Percentiles rank a stretch among this genome's conserved stretches.
These are phyloP conservation scores for Pterocles burchelli DNA, from an alignment of 2,113 vertebrate genomes.

Conservation along the genomic window DNA sequence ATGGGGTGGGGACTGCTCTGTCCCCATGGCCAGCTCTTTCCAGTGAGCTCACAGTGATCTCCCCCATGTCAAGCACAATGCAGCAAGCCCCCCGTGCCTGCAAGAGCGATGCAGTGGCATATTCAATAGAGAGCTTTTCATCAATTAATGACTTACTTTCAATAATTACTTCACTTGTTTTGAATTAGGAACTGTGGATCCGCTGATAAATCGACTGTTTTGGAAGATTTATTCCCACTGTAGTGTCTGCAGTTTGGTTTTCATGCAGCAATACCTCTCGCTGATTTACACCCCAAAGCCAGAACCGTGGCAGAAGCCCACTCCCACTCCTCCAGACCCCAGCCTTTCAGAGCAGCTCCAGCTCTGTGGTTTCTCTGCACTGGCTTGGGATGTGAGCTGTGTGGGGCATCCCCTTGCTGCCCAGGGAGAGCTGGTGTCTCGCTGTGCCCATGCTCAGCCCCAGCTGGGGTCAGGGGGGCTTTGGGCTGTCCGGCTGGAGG, in stretches of 20 bases:
- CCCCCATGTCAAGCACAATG: background rate
- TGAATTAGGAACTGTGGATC: background rate
- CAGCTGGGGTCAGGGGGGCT: background rate
- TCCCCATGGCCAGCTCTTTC: fast-evolving
- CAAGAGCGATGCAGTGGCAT: background rate
- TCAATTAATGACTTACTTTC: background rate
- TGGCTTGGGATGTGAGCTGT: fast-evolving
- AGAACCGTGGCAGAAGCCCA: background rate
- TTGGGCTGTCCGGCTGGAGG: fast-evolving
- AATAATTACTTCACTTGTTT: background rate
- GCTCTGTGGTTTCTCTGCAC: background rate
- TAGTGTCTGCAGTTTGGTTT: background rate
- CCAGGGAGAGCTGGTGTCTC: fast-evolving
- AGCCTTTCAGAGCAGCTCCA: too few relatives aligned
- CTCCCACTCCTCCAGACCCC: too few relatives aligned
- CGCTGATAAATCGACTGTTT: background rate
- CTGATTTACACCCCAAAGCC: background rate
- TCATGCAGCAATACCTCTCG: fast-evolving
- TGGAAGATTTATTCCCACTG: background rate
- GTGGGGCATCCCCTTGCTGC: background rate
- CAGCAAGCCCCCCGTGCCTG: background rate
- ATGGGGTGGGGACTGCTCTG: fast-evolving
- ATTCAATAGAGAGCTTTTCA: background rate
- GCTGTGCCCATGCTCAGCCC: background rate
- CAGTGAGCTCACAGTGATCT: fast-evolving